Base-by-base conservation (phyloP, 2,888 invertebrate genomes). In the Bugula neritina region DNA sequence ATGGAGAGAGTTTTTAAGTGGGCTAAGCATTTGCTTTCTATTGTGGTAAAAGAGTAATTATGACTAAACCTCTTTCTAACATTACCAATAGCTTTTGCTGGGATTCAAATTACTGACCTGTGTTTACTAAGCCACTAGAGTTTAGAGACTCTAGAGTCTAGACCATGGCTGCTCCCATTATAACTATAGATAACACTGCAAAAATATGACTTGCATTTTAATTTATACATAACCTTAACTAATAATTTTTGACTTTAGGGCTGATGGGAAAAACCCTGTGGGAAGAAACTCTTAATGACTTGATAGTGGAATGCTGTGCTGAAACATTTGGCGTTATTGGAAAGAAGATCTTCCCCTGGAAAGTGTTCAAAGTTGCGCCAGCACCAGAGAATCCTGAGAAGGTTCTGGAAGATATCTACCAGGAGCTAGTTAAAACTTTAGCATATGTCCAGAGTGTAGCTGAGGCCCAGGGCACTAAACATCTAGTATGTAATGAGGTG, bases 321-420 rank as follows among this genome's bases (percentile, higher is more conserved):
- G 63, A 63, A 3, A 27, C 17, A 2, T 63, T 63, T 31, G 27
- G 27, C 31, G 5, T 10, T 5, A 29, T 29, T 63, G 25, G 25
- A 31, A 31, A 2, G 5, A 63, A 63, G 31, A 31, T 63, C 3
- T 31, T 25, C 10, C 13, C 5, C 5, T 63, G 63, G 63, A 13
- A 25, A 5, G 31, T 63, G 5, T 63, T 63, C 31, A 63, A 63
- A 31, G 17, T 13, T 3, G 63, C 5, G 17, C 27, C 27, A 31
- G 63, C 27, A 31, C 63, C 63, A 17, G 63, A 63, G 27, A 34
- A 63, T n/a, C 34, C 63, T 29, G 63, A 63, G 31, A 63, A 63
- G 34, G 34, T 63, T 13, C 27, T 25, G 34, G 63, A 63, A n/a
- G 63, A 63, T 13, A 31, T 63, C 2, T 25, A 63, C 10, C 17